Base-by-base conservation (phyloP, 2,888 invertebrate species). In the Plagodis dolabraria region DNA sequence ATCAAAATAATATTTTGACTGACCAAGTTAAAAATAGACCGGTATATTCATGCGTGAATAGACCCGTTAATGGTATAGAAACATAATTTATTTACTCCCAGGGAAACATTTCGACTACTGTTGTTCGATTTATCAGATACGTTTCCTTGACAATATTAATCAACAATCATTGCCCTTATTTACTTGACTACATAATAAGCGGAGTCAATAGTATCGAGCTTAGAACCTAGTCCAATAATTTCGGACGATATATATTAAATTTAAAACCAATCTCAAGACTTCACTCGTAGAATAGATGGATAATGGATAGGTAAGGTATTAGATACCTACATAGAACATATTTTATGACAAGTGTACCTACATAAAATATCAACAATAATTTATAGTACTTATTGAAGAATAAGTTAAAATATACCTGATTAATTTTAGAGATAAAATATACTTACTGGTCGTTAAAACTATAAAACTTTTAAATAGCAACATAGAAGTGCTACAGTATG, bases 121-220 rank as follows among this genome's bases (percentile, higher is more conserved):
- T 22, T 22, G 1, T 22, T 22, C 22, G 4, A 22, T 22, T 22
- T 22, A 22, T 22, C 22, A 22, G 22, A 22, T 22, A 22, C 22
- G 22, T 22, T 22, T 22, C 22, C 22, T 22, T 22, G 22, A 22
- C 22, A 22, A 22, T 22, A 22, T 22, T 22, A 4, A 22, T 4
- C 22, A 22, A 22, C 22, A 22, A 22, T 64, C 67, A 69, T 76
- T 67, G 79, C 76, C 44, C 57, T 62, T 53, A 75, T 65, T 70
- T 63, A 60, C 62, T 49, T 40, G 22, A 10, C 10, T 11, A 12
- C 38, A 47, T 42, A 36, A 47, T 40, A 54, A 56, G 48, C 56
- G 53, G 52, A 56, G 60, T 33, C 45, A 49, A 50, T 38, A 55
- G 50, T 46, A 46, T 40, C 48, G 44, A 57, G 51, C 51, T 57